Percentiles rank a stretch among this genome's conserved stretches.
Conservation (phyloP, 30 jellyfish, hydroid and myxozoan species). For the Sanderia malayensis region DNA sequence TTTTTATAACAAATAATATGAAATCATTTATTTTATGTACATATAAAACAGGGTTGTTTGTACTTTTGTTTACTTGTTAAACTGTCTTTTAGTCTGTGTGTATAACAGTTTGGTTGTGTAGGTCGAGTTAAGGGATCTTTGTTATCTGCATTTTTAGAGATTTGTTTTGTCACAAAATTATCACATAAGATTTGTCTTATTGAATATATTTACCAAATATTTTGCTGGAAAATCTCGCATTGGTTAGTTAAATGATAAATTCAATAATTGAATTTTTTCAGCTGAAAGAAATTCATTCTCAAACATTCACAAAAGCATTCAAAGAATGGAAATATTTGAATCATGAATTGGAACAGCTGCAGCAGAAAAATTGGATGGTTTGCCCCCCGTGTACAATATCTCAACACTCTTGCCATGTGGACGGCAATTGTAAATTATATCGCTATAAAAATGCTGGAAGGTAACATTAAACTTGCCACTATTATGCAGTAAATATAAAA, state of each 20-base stretch:
- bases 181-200: not conserved
- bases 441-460: conserved; percentile 1
- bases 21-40: not conserved
- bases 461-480: not conserved
- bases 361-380: not conserved
- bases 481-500: not conserved
- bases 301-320: not conserved
- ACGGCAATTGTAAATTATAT: not conserved
- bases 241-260: not conserved
- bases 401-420: not conserved
- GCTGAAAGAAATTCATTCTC: not conserved
- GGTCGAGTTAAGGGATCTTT: conserved; percentile 1
- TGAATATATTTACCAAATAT: not conserved
- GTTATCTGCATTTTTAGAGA: not conserved
- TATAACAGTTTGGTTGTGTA: not conserved
- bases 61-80: not conserved
- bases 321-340: not conserved
- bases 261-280: not conserved
- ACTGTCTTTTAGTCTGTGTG: not conserved
- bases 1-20: no score
- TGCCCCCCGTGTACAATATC: conserved; percentile 1
- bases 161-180: not conserved
- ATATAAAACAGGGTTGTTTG: not conserved
- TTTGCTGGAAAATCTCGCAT: not conserved
- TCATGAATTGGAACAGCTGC: conserved; percentile 1